phyloP scores from a whole-genome alignment of 2,113 vertebrate genomes.

The Petroica traversi region DNA sequence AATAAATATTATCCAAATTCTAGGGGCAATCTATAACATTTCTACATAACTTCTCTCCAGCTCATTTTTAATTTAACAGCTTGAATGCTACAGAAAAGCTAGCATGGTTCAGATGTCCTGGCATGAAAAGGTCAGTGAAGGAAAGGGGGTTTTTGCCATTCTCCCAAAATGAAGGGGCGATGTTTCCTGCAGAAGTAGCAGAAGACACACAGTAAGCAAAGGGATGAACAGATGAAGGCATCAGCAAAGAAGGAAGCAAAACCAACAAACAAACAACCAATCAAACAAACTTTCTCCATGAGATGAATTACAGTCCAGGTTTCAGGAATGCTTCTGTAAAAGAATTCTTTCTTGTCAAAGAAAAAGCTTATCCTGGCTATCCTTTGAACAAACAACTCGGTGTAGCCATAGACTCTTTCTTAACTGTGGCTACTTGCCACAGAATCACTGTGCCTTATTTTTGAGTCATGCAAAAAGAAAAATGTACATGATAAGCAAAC shows the following conservation, averaged over 20 bases:
- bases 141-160: not conserved
- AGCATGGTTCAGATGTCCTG: not conserved
- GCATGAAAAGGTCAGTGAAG: not conserved
- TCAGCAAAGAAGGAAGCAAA: not conserved
- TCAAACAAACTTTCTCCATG: not conserved
- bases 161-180: rapidly evolving
- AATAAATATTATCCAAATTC: not conserved
- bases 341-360: not conserved
- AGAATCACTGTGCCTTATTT: not conserved
- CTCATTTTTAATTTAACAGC: not conserved
- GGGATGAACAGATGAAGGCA: not conserved
- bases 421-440: not conserved
- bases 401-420: not conserved
- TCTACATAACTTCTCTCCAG: not conserved
- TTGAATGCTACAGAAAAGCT: not conserved
- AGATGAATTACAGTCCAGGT: not conserved
- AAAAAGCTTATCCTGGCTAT: not conserved
- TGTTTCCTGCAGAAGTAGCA: not conserved
- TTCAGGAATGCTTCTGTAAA: not conserved
- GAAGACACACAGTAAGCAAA: not conserved
- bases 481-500: not conserved
- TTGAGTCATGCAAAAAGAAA: not conserved
- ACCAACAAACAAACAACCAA: not conserved
- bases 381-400: not conserved
- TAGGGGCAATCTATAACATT: not conserved